A percentile compares a stretch with the other conserved stretches of the same genome.
Evolutionary conservation across 2,797 vertebrate species (phyloP).

Genomic region (Avahi laniger): DNA sequence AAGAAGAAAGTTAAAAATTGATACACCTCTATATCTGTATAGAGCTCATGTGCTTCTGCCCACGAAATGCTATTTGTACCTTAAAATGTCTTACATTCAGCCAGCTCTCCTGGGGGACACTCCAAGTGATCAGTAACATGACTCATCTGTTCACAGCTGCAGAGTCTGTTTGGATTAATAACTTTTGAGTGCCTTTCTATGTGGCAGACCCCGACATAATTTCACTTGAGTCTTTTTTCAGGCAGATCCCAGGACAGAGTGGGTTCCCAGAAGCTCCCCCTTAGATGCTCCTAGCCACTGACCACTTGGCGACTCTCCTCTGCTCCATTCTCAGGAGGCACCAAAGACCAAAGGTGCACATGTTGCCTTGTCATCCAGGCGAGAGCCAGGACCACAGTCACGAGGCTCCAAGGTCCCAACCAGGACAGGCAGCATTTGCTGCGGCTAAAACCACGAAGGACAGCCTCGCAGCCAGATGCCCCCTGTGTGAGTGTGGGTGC

Average conservation of each 20-base stretch:
- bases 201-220: too few species aligned
- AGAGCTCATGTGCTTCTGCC: neutral
- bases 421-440: neutral
- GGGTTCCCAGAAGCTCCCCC: neutral
- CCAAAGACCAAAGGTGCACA: neutral
- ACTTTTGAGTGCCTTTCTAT: neutral
- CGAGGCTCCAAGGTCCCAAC: neutral
- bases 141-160: neutral
- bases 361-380: too few species aligned
- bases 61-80: neutral
- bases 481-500: accelerated
- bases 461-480: neutral
- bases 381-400: accelerated
- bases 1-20: neutral
- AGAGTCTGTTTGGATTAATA: neutral
- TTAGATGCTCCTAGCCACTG: neutral
- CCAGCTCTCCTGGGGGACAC: neutral
- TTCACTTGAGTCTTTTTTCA: neutral
- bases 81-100: neutral
- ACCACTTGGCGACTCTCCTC: neutral
- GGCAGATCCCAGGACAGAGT: neutral
- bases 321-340: neutral
- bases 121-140: neutral
- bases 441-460: neutral
- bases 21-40: neutral